Base-by-base conservation (phyloP, 2,113 vertebrate species). In the Chionomys nivalis region DNA sequence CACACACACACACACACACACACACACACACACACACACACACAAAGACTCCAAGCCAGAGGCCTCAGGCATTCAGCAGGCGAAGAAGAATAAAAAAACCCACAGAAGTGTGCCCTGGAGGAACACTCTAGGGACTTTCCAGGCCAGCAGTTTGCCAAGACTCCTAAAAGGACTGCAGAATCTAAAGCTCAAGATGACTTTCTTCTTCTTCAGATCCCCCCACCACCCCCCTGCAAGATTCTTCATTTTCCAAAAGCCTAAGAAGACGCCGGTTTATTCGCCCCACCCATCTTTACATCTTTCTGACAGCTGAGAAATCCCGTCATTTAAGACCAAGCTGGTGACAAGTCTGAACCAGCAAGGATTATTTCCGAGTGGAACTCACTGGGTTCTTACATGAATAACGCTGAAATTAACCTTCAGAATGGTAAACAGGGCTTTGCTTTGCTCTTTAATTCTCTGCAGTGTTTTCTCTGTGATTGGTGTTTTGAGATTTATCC, bases 251-350 rank as follows among this genome's bases (percentile, higher is more conserved):
- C 9, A 8, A 66, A 94, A 87, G 68, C 55, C 55, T 89, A 61
- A 93, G 7, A 89, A 87, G 44, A 26, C 68, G 39, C 79, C 36
- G 23, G 52, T 75, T 79, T 61, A n/a, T 55, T 78, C 70, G 14
- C 68, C 66, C 7, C 61, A 55, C 63, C 70, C 73, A 83, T 90
- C 85, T 94, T 89, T 91, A 78, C 78, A 83, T 70, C 47, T 87
- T 78, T 82, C 88, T 90, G 90, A 33, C 33, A 89, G 87, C 55
- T 66, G 78, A 72, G 61, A 83, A 82, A 81, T 66, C 52, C 31
- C 63, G 42, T 33, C 10, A 0, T 88, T 90, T 72, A 94, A 81
- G 49, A 85, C 26, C 65, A 28, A 94, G 70, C 19, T 76, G 1
- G 0, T 49, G 39, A 42, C 9, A 82, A 72, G 17, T 58, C 0